phyloP scores from a whole-genome alignment of 2,113 vertebrate genomes.

The Chaenogobius annularis region DNA sequence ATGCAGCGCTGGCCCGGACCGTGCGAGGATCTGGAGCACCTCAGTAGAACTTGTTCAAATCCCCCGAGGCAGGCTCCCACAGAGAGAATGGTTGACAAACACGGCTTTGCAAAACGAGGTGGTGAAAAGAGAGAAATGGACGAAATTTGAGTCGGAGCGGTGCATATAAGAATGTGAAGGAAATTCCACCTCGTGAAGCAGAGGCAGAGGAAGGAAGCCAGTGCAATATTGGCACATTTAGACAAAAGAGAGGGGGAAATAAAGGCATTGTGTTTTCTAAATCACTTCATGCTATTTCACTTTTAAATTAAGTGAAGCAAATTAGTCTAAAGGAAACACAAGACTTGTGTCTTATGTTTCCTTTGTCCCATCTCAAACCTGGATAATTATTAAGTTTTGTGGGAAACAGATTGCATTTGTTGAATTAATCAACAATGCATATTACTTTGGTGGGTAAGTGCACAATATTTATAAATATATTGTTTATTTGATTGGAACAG shows the following conservation, averaged over 20 bases:
- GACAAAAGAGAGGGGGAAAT: constrained; percentile 45
- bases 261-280: constrained; percentile 2
- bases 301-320: not conserved
- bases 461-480: no score
- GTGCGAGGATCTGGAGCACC: constrained; percentile 21
- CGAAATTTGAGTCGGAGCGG: constrained; percentile 23
- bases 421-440: no score
- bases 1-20: constrained; percentile 35
- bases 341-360: no score
- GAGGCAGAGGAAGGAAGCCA: constrained; percentile 57
- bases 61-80: not conserved
- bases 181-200: not conserved
- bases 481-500: no score
- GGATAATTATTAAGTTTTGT: not conserved
- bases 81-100: constrained; percentile 55
- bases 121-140: constrained; percentile 7
- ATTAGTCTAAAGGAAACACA: no score
- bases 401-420: no score
- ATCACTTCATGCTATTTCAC: not conserved
- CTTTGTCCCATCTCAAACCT: not conserved
- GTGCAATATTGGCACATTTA: constrained; percentile 62
- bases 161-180: constrained; percentile 21
- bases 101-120: constrained; percentile 25
- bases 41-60: constrained; percentile 54
- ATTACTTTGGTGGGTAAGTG: no score